Base-by-base conservation (phyloP, 2,113 vertebrate species). In the Apodemus sylvaticus region DNA sequence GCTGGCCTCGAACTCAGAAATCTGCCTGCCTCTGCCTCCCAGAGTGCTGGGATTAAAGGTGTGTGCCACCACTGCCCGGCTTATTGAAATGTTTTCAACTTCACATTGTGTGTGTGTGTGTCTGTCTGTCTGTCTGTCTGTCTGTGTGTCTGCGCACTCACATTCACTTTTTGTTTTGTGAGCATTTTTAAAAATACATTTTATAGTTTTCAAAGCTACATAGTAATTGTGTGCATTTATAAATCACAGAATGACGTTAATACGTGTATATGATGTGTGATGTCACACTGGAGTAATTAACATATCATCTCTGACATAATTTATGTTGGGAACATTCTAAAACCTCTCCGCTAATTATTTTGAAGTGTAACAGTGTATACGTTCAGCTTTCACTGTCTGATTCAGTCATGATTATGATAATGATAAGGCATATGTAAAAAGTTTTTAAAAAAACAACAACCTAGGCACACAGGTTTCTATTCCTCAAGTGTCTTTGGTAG, bases 341-440 rank as follows among this genome's bases (percentile, higher is more conserved):
- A 34, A 53, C 51, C 10, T 62, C n/a, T 83, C n/a, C 81, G 7
- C 31, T 70, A 24, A 13, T 13, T 55, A 20, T 68, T 79, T 55
- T 45, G 13, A 58, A 88, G 39, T 42, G 0, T 81, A 31, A 17
- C 42, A 2, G 48, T 79, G 3, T 81, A 42, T n/a, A 42, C 22
- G 24, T 85, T 93, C 26, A 81, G 55, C 85, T 96, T 94, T 90
- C 7, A 86, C n/a, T 78, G 10, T 24, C 55, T 91, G 73, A 26
- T 87, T 93, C 48, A 76, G 3, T 79, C 92, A 73, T 82, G 55
- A 90, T 91, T 34, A 11, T 83, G 5, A 73, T 66, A 22, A 26
- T 24, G 42, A 51, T 53, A 90, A 60, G 31, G 34, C 39, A 31
- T 89, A 66, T 48, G 78, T 29, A 70, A 87, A 78, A 88, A 70